These are phyloP conservation scores for Rhynchonema sp. DNA, from an alignment of 2,888 invertebrate species.

Conservation along the genomic window DNA sequence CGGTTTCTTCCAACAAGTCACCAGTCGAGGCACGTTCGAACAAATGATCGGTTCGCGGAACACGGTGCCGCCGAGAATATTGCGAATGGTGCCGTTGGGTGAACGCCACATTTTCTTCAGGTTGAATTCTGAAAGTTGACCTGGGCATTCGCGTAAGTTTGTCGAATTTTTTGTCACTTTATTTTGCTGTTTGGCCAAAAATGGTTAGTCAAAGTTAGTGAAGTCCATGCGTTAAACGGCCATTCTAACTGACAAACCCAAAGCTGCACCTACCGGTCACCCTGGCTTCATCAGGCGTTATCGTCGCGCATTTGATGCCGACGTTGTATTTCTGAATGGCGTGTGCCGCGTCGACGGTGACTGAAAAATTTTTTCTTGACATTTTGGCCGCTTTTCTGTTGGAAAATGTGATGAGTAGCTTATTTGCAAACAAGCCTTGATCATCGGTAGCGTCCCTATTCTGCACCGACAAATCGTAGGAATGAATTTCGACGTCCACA, in stretches of 20 bases:
- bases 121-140: too few species aligned
- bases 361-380: conserved; percentile 32
- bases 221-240: too few species aligned
- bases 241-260: too few species aligned
- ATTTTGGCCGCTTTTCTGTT: too few species aligned
- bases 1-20: conserved; percentile 80
- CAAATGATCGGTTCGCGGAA: conserved; percentile 41
- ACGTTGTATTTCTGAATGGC: conserved; percentile 92
- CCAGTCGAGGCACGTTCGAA: conserved; percentile 70
- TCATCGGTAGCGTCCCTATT: conserved; percentile 79
- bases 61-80: conserved; percentile 39
- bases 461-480: conserved; percentile 83
- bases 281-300: conserved; percentile 88
- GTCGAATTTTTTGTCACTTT: too few species aligned
- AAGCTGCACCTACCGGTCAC: conserved; percentile 57
- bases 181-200: too few species aligned
- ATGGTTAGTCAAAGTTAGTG: too few species aligned
- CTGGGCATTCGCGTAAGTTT: too few species aligned
- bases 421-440: conserved; percentile 52
- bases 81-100: conserved; percentile 41
- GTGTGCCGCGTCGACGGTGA: conserved; percentile 86
- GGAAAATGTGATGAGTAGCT: conserved; percentile 89
- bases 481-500: conserved; percentile 77
- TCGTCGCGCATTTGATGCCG: conserved; percentile 92
- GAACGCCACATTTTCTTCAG: conserved; percentile 41